Evolutionary conservation across 2,113 vertebrate species (phyloP), one percentile per base, ranked within the genome.

Genomic region (Nematolebias whitei): DNA sequence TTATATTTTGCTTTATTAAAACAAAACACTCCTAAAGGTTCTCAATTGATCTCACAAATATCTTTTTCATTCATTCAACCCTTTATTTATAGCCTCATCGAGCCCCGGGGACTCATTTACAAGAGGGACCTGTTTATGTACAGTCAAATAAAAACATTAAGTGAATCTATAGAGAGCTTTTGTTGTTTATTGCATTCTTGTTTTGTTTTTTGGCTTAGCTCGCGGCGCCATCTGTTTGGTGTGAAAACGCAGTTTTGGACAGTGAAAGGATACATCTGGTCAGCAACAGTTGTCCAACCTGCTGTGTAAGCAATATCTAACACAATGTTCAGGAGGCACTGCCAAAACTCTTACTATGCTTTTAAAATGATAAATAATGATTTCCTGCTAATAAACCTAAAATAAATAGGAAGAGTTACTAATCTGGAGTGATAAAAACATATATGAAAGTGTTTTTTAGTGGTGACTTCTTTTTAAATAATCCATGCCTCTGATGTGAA

Each of bases 181-280:
- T 32, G 4, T 44, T 35, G 8, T 39, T 38, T 60, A 2, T 47
- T 22, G n/a, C 18, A 2, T 9, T 3, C 3, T 4, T 32, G 10
- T 23, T 2, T 45, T 18, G 24, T 35, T 65, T 47, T 57, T 52
- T 63, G 16, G 15, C 12, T 22, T 7, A 3, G 8, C 38, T 12
- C 5, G 2, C 23, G 11, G 40, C 32, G 16, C n/a, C 14, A 52
- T 47, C 15, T 63, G 39, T 73, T 74, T 39, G 12, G 8, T 61
- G 56, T 59, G 51, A 66, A 73, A 57, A 57, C 57, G 57, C 32
- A 67, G 61, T 57, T 58, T 54, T 63, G 64, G 19, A 20, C 7
- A 53, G 38, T 63, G 51, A 71, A 67, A 72, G 48, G 63, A 67
- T 63, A 40, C 32, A 72, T 57, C 26, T 63, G 48, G 66, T 75